Evolutionary conservation across 2,113 vertebrate genomes (phyloP), one percentile per base, ranked within the genome.

Genomic region (Cyprinodon brontotheroides): DNA sequence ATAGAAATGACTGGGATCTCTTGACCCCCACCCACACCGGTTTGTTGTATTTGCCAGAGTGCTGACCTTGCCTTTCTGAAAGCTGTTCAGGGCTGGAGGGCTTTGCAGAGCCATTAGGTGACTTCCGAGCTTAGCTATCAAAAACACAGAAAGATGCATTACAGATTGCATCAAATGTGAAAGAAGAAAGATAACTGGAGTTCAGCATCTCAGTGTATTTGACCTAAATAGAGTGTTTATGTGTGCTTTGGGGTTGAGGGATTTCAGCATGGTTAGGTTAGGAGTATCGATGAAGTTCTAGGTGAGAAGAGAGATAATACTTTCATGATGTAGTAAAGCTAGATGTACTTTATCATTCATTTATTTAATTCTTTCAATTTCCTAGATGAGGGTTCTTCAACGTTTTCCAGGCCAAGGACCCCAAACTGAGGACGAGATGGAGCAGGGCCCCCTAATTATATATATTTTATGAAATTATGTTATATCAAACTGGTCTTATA

Each of bases 21-120:
- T 63, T 79, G 77, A 87, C 63, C 76, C 85, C 69, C 45, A 43
- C 61, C 74, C 72, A 8, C 40, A 37, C 50, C 17, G 15, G 59
- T 80, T 73, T 85, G 75, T 80, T 87, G 77, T 83, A 14, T 82
- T 80, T 81, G 63, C 37, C 77, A 74, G 79, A 72, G 70, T 79
- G 76, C 69, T 71, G n/a, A 40, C 53, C 62, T 71, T 71, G 80
- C 62, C 43, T 65, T 77, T 83, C 68, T 69, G 37, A 79, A 75
- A 70, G 71, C 70, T 41, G 50, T 71, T 39, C 38, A 39, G 57
- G 48, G 64, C 62, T 68, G 69, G 8, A 17, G 62, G 72, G 72
- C n/a, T 81, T 38, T 63, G 69, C 39, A 47, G 74, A 63, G 22
- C 15, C 59, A 43, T 39, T 47, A 50, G 60, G 20, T 72, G 40